Evolutionary conservation across 2,797 vertebrate species (phyloP).

Genomic region (Sebastiscus tertius): DNA sequence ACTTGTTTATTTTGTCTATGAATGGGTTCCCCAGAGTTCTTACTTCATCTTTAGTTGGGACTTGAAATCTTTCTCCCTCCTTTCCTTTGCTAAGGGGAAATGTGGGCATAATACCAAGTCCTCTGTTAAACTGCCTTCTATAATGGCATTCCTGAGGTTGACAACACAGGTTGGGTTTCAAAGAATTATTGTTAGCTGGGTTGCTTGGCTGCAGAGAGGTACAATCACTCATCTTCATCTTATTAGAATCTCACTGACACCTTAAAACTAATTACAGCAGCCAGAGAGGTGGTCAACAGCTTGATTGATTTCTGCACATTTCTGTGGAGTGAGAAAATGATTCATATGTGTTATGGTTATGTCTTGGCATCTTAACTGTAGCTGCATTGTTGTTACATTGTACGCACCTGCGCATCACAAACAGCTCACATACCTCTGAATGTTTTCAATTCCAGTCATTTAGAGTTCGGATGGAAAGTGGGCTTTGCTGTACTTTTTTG

Average conservation of each 20-base stretch:
- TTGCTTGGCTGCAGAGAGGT: conserved; percentile 20
- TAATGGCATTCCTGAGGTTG: conserved; percentile 49
- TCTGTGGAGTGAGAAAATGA: background rate
- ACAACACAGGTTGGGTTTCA: conserved; percentile 28
- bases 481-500: conserved; percentile 46
- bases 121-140: conserved; percentile 54
- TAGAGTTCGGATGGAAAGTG: conserved; percentile 38
- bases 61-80: conserved; percentile 2
- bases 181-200: conserved; percentile 15
- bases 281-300: conserved; percentile 2
- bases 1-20: conserved; percentile 2
- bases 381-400: background rate
- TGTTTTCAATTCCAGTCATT: conserved; percentile 46
- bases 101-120: conserved; percentile 24
- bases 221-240: conserved; percentile 35
- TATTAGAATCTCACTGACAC: conserved; percentile 38
- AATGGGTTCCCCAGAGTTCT: background rate
- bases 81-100: conserved; percentile 31
- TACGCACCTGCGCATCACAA: conserved; percentile 19
- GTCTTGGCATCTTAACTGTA: background rate
- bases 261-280: conserved; percentile 36
- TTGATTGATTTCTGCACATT: conserved; percentile 19
- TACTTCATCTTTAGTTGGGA: conserved; percentile 27
- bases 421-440: conserved; percentile 8
- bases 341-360: background rate